A percentile compares a stretch with the other conserved stretches of the same genome.
Evolutionary conservation across 92 coral and sea anemone species (phyloP).

Genomic region (Virgularia gustaviana): DNA sequence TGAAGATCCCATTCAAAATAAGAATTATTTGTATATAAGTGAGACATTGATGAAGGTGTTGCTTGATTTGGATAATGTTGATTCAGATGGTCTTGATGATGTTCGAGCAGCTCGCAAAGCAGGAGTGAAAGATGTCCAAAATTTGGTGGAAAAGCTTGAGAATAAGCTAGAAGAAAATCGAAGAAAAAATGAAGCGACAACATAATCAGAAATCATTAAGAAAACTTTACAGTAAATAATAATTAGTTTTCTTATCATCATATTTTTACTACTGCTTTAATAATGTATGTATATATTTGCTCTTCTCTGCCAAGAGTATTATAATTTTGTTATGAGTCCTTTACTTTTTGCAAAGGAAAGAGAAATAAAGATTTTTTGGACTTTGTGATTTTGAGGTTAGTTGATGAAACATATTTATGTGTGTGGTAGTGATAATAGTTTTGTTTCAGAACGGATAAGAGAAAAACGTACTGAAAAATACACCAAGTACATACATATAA

Average conservation of each 20-base stretch:
- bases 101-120: constrained; percentile 62
- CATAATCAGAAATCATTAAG: background rate
- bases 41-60: constrained; percentile 60
- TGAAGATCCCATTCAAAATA: constrained; percentile 30
- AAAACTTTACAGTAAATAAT: background rate
- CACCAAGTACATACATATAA: too few relatives aligned
- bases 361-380: too few relatives aligned
- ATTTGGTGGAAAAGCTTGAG: constrained; percentile 51
- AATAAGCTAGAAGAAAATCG: constrained; percentile 27
- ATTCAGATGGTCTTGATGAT: constrained; percentile 53
- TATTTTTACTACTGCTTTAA: too few relatives aligned
- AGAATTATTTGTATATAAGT: constrained; percentile 59
- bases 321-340: too few relatives aligned
- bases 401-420: background rate
- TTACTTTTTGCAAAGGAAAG: too few relatives aligned
- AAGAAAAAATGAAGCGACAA: constrained; percentile 2
- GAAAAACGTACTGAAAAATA: too few relatives aligned
- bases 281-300: too few relatives aligned
- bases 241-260: too few relatives aligned
- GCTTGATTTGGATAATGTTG: constrained; percentile 63
- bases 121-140: constrained; percentile 55
- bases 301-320: too few relatives aligned
- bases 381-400: too few relatives aligned
- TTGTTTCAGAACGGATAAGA: too few relatives aligned
- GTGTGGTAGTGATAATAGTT: too few relatives aligned